Evolutionary conservation across 2,797 vertebrate species (phyloP).

Genomic region (Malacoraja senta): DNA sequence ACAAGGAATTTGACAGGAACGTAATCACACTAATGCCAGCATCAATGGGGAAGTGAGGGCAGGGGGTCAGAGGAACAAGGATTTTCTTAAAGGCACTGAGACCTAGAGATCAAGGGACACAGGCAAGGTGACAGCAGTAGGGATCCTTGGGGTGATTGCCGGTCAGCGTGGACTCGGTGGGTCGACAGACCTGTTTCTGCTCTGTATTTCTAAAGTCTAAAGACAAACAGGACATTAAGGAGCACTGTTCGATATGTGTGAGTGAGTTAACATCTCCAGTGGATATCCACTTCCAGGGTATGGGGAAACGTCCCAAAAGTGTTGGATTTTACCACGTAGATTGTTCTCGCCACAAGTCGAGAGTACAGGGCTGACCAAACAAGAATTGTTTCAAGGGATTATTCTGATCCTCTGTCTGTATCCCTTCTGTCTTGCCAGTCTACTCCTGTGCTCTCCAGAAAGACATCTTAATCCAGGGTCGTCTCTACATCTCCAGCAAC

Average conservation of each 20-base stretch:
- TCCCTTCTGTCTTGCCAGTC: slow-evolving; percentile 54
- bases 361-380: background rate
- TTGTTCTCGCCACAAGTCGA: background rate
- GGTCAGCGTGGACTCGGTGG: no score
- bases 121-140: background rate
- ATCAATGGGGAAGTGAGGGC: background rate
- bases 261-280: background rate
- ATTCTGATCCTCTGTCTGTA: background rate
- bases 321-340: background rate
- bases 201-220: no score
- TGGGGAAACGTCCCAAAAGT: no score
- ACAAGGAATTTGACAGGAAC: background rate
- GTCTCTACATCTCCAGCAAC: slow-evolving; percentile 91
- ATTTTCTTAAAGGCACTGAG: background rate
- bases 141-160: background rate
- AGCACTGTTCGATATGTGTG: no score
- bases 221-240: no score
- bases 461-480: slow-evolving; percentile 88
- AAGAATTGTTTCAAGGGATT: background rate
- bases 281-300: no score
- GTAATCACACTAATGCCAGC: background rate
- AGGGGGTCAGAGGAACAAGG: background rate
- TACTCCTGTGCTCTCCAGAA: slow-evolving; percentile 91
- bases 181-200: no score
- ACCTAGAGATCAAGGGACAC: background rate